Percentiles rank a stretch among this genome's conserved stretches.
Conservation (phyloP, 2,113 vertebrate species). For the Dasyornis broadbenti region DNA sequence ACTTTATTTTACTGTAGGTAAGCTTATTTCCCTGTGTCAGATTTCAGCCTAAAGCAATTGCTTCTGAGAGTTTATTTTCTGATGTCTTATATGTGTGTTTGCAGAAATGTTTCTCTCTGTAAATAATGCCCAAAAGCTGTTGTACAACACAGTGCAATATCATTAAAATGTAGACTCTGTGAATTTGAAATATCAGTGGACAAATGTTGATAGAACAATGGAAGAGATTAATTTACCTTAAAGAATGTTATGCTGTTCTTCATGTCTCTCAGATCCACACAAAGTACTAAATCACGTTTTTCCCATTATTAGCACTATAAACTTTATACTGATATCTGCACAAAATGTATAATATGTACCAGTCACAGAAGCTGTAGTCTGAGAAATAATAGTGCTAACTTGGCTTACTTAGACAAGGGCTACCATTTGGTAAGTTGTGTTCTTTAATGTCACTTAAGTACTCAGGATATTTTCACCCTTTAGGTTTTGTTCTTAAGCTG, state of each 20-base stretch:
- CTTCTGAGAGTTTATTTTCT: constrained; percentile 33
- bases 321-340: background rate
- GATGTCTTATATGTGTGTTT: background rate
- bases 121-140: constrained; percentile 19
- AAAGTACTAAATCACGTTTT: background rate
- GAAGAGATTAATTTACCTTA: constrained; percentile 21
- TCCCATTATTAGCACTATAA: constrained; percentile 20
- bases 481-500: background rate
- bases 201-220: constrained; percentile 6
- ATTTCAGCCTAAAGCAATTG: constrained; percentile 18
- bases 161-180: background rate
- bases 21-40: background rate
- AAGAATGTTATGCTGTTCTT: background rate
- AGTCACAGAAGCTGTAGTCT: constrained; percentile 11
- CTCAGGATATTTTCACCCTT: background rate
- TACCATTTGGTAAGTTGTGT: background rate
- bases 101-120: background rate
- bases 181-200: constrained; percentile 26
- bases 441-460: constrained; percentile 7
- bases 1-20: background rate
- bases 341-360: background rate
- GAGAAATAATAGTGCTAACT: background rate
- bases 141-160: constrained; percentile 10
- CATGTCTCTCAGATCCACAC: background rate
- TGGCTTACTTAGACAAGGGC: background rate